Evolutionary conservation across 2,888 invertebrate species (phyloP).

Genomic region (Callyntrura guangdongensis): DNA sequence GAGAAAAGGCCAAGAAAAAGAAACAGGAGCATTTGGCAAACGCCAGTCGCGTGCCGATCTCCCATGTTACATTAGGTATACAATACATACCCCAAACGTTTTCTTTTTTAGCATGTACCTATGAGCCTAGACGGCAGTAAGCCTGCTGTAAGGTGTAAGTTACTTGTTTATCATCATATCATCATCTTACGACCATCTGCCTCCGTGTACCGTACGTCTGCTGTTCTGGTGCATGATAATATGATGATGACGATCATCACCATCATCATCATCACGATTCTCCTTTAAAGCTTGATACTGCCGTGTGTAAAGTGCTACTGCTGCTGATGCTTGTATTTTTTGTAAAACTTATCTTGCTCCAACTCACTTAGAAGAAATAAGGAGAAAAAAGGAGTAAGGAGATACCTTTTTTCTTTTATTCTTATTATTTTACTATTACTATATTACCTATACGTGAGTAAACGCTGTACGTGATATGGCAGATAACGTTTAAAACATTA

Average conservation of each 20-base stretch:
- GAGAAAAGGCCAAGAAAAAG: conserved; percentile 36
- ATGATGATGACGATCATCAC: conserved; percentile 30
- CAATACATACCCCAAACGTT: background rate
- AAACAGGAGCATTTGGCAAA: conserved; percentile 82
- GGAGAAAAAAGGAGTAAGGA: background rate
- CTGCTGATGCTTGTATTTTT: background rate
- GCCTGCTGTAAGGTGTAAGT: background rate
- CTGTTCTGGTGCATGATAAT: conserved; percentile 43
- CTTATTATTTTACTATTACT: background rate
- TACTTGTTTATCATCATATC: conserved; percentile 62
- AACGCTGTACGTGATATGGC: background rate
- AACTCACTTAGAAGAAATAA: conserved; percentile 26
- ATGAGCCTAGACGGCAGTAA: background rate
- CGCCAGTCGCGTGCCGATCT: conserved; percentile 82
- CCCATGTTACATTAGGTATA: background rate
- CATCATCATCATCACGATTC: conserved; percentile 30
- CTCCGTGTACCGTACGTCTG: conserved; percentile 61
- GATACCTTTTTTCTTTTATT: conserved; percentile 34
- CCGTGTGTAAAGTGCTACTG: background rate
- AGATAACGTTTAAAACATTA: no score
- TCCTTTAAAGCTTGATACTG: background rate
- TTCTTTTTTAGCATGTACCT: no score
- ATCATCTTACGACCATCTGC: conserved; percentile 61
- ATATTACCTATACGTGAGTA: conserved; percentile 1
- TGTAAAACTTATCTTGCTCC: conserved; percentile 20